phyloP scores from a whole-genome alignment of 64 coral and sea anemone species.

The Hydrozoanthus tunicans region DNA sequence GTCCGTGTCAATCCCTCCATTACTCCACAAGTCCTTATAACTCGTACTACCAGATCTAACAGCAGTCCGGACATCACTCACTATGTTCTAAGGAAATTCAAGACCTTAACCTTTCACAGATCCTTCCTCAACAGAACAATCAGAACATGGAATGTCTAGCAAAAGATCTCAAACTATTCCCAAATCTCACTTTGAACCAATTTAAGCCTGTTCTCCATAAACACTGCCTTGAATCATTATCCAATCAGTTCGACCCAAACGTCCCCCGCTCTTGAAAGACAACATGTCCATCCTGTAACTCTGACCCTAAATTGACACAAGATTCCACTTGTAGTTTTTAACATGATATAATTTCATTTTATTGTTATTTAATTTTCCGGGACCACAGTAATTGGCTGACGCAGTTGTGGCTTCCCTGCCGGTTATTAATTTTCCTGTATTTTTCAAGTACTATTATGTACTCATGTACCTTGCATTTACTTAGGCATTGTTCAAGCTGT shows the following conservation, averaged over 20 bases:
- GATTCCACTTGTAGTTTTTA: no score
- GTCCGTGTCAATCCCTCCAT: slow-evolving; percentile 25
- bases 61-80: not conserved
- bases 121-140: not conserved
- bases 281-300: not conserved
- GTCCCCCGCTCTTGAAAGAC: not conserved
- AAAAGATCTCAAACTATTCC: slow-evolving; percentile 24
- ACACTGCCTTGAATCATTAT: not conserved
- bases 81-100: not conserved
- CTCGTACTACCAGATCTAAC: slow-evolving; percentile 55
- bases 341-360: no score
- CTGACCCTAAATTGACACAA: no score
- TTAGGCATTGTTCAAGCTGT: not conserved
- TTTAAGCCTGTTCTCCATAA: no score
- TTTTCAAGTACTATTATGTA: no score
- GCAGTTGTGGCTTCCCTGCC: no score
- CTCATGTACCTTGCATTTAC: not conserved
- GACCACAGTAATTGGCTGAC: no score
- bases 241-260: not conserved
- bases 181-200: not conserved
- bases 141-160: not conserved
- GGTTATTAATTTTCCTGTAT: no score
- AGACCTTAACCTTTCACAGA: slow-evolving; percentile 39
- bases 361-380: no score
- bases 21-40: slow-evolving; percentile 14